These are phyloP conservation scores for Emydura subglobosa DNA, from an alignment of 2,113 vertebrate species.

Conservation along the genomic window DNA sequence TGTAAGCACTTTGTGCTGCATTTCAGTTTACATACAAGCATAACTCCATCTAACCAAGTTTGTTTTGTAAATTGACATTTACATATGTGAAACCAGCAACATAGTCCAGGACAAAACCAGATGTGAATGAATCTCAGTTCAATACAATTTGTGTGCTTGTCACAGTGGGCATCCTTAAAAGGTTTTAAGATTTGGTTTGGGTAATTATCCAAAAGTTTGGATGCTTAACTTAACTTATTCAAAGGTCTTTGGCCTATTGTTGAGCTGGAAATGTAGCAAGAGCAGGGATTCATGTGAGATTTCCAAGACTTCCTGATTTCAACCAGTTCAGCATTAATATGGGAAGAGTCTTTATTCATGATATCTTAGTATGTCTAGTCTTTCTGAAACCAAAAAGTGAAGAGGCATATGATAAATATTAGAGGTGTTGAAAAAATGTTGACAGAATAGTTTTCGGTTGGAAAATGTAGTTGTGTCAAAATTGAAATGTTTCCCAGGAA, in stretches of 20 bases:
- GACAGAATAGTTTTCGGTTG: background rate
- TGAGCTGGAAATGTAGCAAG: background rate
- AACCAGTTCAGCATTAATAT: background rate
- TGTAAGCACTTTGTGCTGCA: background rate
- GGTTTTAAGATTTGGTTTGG: background rate
- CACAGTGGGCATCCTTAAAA: conserved; percentile 4
- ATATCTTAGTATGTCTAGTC: background rate
- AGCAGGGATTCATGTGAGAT: background rate
- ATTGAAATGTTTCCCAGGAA: background rate
- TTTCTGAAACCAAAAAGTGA: background rate
- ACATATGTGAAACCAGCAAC: conserved; percentile 65
- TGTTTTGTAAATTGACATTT: conserved; percentile 67
- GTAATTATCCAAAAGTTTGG: background rate
- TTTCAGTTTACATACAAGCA: conserved; percentile 69
- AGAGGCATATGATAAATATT: background rate
- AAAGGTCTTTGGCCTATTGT: background rate
- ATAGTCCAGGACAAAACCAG: conserved; percentile 54
- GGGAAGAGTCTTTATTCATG: background rate
- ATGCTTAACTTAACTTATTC: background rate
- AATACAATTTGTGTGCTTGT: background rate
- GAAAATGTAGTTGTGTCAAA: background rate
- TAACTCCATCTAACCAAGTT: conserved; percentile 55
- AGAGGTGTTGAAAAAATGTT: background rate
- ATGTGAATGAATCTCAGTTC: conserved; percentile 29
- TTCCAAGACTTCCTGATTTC: background rate